Evolutionary conservation across 2,888 invertebrate genomes (phyloP).

Genomic region (Mantis religiosa): DNA sequence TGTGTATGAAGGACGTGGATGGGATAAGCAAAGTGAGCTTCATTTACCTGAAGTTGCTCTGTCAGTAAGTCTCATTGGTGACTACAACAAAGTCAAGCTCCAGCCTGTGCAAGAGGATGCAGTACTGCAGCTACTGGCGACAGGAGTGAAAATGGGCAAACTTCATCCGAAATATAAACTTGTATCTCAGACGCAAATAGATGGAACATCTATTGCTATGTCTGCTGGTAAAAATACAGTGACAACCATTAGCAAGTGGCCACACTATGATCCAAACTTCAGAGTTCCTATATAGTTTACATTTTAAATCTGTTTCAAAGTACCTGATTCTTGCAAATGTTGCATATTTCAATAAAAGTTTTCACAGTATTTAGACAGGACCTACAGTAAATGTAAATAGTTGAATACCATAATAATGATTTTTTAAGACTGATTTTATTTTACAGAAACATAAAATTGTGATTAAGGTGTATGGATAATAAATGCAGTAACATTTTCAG

Average conservation of each 20-base stretch:
- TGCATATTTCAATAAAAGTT: background rate
- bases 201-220: background rate
- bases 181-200: conserved; percentile 38
- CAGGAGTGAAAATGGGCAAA: conserved; percentile 45
- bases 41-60: conserved; percentile 34
- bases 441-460: too few relatives aligned
- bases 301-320: background rate
- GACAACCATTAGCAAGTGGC: background rate
- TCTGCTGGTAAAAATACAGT: background rate
- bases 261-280: background rate
- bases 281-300: background rate
- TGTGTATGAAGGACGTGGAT: conserved; percentile 69
- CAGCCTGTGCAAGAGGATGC: conserved; percentile 46
- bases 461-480: too few relatives aligned
- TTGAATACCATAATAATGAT: too few relatives aligned
- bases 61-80: conserved; percentile 50
- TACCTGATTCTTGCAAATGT: background rate
- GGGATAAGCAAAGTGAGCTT: conserved; percentile 49
- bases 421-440: too few relatives aligned
- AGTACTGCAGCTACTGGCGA: conserved; percentile 43
- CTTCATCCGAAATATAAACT: conserved; percentile 47
- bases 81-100: conserved; percentile 45
- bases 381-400: too few relatives aligned
- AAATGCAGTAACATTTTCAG: too few relatives aligned
- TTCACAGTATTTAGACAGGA: too few relatives aligned